Conservation (phyloP, 2,797 vertebrate species). For the Fundulus diaphanus region DNA sequence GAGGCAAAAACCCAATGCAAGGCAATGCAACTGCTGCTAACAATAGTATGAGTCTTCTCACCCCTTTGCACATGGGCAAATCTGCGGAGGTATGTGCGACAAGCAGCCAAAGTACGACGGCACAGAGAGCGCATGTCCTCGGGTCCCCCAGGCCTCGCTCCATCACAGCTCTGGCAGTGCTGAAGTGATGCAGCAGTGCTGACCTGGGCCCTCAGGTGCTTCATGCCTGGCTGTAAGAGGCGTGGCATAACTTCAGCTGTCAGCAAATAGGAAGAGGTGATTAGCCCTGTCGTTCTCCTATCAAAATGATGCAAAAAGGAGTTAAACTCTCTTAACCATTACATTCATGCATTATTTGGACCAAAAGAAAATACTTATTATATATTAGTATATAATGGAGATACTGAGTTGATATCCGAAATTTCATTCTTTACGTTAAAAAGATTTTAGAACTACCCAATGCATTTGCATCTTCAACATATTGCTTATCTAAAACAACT, state of each 20-base stretch:
- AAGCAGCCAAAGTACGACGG: conserved; percentile 57
- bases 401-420: not conserved
- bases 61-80: conserved; percentile 84
- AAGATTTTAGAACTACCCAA: not conserved
- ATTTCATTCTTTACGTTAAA: not conserved
- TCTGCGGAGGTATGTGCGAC: conserved; percentile 59
- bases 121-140: conserved; percentile 5
- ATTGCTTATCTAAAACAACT: not conserved
- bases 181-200: conserved; percentile 43
- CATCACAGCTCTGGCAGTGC: conserved; percentile 51
- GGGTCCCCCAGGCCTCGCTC: conserved; percentile 27
- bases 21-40: not conserved
- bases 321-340: not conserved
- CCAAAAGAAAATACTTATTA: not conserved
- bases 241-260: conserved; percentile 30
- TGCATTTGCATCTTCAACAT: not conserved
- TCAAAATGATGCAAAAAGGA: not conserved
- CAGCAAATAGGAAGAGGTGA: conserved; percentile 26
- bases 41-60: conserved; percentile 58
- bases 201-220: conserved; percentile 56
- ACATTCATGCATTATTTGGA: not conserved
- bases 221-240: conserved; percentile 35
- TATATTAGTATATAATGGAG: not conserved
- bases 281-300: conserved; percentile 23
- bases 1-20: not conserved